phyloP scores from a whole-genome alignment of 2,888 invertebrate species.

The Hydrotaea diabolus region DNA sequence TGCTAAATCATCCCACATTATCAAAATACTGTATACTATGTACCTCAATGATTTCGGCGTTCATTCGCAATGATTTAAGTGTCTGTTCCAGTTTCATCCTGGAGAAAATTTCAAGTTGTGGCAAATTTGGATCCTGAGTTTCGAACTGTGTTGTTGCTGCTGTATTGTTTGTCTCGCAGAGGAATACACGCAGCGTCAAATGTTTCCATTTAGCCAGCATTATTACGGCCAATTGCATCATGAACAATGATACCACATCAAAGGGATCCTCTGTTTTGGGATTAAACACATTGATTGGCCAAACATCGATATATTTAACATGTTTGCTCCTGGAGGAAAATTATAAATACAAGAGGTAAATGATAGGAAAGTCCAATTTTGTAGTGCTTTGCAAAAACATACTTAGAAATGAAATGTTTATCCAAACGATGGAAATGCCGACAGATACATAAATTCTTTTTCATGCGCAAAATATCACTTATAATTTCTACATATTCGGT shows the following conservation, averaged over 20 bases:
- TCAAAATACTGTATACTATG: too few species aligned
- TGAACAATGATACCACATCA: slow-evolving; percentile 95
- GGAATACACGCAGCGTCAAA: slow-evolving; percentile 91
- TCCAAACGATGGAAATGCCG: slow-evolving; percentile 93
- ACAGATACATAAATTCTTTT: slow-evolving; percentile 96
- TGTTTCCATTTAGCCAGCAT: slow-evolving; percentile 95
- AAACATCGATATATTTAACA: slow-evolving; percentile 95
- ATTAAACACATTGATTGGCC: slow-evolving; percentile 96
- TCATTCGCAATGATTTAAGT: slow-evolving; percentile 92
- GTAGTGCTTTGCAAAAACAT: slow-evolving; percentile 71
- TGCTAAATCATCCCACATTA: background rate
- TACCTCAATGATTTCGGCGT: slow-evolving; percentile 89
- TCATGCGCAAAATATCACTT: slow-evolving; percentile 92
- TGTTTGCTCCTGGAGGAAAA: slow-evolving; percentile 78
- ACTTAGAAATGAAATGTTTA: slow-evolving; percentile 88
- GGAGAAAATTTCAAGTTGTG: slow-evolving; percentile 77
- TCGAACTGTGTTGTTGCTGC: slow-evolving; percentile 75
- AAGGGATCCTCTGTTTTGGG: slow-evolving; percentile 90
- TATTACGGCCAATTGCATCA: slow-evolving; percentile 98
- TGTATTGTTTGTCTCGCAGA: slow-evolving; percentile 85
- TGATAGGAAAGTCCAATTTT: slow-evolving; percentile 54
- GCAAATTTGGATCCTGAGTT: slow-evolving; percentile 74
- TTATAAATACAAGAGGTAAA: too few species aligned
- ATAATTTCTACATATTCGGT: slow-evolving; percentile 92
- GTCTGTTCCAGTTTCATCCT: slow-evolving; percentile 84